phyloP scores from a whole-genome alignment of 2,113 vertebrate species.

The Steatornis caripensis region DNA sequence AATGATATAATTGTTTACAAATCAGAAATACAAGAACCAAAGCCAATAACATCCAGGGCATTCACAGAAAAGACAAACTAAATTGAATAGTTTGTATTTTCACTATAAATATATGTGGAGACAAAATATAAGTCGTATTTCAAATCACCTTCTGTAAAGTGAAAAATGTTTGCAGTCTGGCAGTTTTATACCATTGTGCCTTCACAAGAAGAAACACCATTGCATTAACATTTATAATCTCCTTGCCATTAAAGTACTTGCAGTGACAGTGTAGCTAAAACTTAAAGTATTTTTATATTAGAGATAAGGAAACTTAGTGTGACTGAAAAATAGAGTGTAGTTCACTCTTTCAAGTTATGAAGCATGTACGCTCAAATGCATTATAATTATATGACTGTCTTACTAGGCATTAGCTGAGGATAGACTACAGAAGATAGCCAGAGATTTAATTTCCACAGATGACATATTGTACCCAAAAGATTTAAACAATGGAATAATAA shows the following conservation, averaged over 20 bases:
- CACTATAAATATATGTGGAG: constrained; percentile 19
- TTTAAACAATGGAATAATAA: not conserved
- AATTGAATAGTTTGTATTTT: constrained; percentile 37
- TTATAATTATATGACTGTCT: not conserved
- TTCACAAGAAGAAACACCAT: constrained; percentile 25
- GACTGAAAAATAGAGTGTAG: not conserved
- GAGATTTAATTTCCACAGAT: not conserved
- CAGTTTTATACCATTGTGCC: not conserved
- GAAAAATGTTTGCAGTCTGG: constrained; percentile 1
- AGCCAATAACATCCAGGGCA: constrained; percentile 43
- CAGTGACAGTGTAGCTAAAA: not conserved
- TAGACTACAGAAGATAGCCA: not conserved
- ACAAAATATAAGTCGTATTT: constrained; percentile 45
- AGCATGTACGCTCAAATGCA: not conserved
- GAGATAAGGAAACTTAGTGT: not conserved
- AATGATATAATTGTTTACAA: constrained; percentile 52
- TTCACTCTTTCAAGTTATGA: not conserved
- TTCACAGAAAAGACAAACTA: constrained; percentile 35
- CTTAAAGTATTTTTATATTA: not conserved
- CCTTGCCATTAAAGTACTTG: not conserved
- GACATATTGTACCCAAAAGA: not conserved
- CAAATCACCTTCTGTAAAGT: constrained; percentile 33
- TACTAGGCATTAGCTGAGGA: not conserved
- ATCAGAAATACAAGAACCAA: constrained; percentile 25
- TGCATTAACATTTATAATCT: constrained; percentile 42